Evolutionary conservation across 2,888 invertebrate species (phyloP), one percentile per base, ranked within the genome.

Genomic region (Eubasilissa splendida): DNA sequence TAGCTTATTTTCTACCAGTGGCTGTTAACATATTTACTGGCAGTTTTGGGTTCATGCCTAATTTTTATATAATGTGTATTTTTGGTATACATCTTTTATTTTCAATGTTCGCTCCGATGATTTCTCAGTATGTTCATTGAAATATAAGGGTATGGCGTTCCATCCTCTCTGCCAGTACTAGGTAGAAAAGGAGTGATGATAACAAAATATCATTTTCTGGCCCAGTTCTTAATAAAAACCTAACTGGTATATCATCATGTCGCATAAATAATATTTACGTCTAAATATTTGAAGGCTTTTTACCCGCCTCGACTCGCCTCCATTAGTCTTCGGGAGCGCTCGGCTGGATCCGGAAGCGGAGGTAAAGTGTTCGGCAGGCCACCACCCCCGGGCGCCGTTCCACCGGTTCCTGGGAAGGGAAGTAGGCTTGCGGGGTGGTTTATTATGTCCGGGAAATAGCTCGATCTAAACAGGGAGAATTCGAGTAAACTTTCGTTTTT

Each of bases 241-340:
- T 42, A 42, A 42, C 42, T 4, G 12, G 33, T 63, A 31, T 63
- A 33, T 31, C 50, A 68, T 50, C 52, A 12, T 11, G 10, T 53
- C 22, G 71, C 42, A 71, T 56, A 54, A 71, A 71, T 54, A 53
- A 71, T 59, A 59, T 59, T 74, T 74, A 74, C 10, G 59, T 74
- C 42, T 68, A 68, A n/a, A 74, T 50, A 56, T 74, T 74, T 74
- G n/a, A 59, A 59, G 74, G 22, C 63, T 79, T 79, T 79, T 74
- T 76, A 22, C 66, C 65, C 75, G 54, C 56, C 56, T 56, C 79
- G 63, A 58, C 66, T 79, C 60, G 53, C 70, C 79, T 73, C 56
- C 71, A 56, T 11, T 5, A 73, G 70, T 76, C 53, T 50, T 63
- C 79, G 75, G 59, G 59, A n/a, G 50, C 7, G 56, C 4, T 74